Evolutionary conservation across 2,888 invertebrate genomes (phyloP), one percentile per base, ranked within the genome.

Genomic region (Listrodromus nycthemerus): DNA sequence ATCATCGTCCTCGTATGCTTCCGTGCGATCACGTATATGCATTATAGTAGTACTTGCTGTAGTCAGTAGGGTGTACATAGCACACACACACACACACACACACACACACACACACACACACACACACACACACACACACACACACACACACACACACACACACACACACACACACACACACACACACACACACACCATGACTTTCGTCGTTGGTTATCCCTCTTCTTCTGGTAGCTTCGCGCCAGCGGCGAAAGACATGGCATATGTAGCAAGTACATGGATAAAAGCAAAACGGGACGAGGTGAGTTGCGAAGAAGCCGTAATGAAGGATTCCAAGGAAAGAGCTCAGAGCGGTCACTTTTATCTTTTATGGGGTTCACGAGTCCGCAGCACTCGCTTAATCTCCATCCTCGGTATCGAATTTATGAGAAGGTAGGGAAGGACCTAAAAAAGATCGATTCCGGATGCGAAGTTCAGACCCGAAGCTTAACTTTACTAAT

Each of bases 1-100:
- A 86, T 87, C 84, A 85, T 86, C 82, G 78, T 82, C 52, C 76
- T 85, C 74, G 69, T 55, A 82, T 79, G 83, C 81, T 78, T 78
- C 61, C 76, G 70, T 70, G 81, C 76, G 80, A 63, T 76, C 52
- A 21, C 73, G 30, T 65, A 19, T 55, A 55, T 6, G 45, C 61
- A 48, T n/a, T 45, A 73, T 37, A 27, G 58, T 37, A 45, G 37
- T 41, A 48, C 66, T 71, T 27, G 5, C 65, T 5, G 61, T 30
- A 21, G 16, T n/a, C 16, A 55, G 3, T 48, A 45, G 45, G 48
- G 19, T 33, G 67, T 55, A 61, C 45, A n/a, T n/a, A 24, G 48
- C 45, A 67, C 41, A 37, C n/a, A 61, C 61, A 33, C 10, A 27
- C 50, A 50, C 69, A n/a, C n/a, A n/a, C n/a, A n/a, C 45, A 67